These are phyloP conservation scores for Neostethus bicornis DNA, from an alignment of 2,797 vertebrate genomes.

Conservation along the genomic window DNA sequence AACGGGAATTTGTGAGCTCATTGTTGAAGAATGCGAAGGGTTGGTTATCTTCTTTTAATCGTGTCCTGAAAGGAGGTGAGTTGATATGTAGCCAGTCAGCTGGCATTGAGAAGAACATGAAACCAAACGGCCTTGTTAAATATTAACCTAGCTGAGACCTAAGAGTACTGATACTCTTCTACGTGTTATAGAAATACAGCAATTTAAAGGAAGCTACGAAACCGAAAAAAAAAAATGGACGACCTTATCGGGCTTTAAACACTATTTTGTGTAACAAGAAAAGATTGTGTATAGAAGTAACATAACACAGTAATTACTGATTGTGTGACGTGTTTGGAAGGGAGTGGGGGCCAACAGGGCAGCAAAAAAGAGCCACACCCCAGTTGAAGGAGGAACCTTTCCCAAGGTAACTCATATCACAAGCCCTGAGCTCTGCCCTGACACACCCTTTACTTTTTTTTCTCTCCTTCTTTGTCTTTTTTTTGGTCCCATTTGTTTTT, in stretches of 20 bases:
- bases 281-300: constrained; percentile 23
- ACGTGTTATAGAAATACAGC: constrained; percentile 10
- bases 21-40: constrained; percentile 28
- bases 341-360: constrained; percentile 41
- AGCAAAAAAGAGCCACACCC: constrained; percentile 67
- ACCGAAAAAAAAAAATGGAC: constrained; percentile 6
- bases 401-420: constrained; percentile 77
- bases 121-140: constrained; percentile 77
- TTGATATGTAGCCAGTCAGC: constrained; percentile 55
- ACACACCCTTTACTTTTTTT: constrained; percentile 76
- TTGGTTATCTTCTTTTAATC: constrained; percentile 27
- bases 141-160: constrained; percentile 76
- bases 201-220: neutral
- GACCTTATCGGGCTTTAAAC: neutral
- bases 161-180: constrained; percentile 18
- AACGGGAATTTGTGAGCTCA: constrained; percentile 7
- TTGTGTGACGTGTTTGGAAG: constrained; percentile 11
- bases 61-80: constrained; percentile 17
- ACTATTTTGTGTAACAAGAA: constrained; percentile 8
- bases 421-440: constrained; percentile 58
- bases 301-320: constrained; percentile 20
- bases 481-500: constrained; percentile 50
- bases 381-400: constrained; percentile 64
- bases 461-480: constrained; percentile 15
- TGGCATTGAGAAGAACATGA: constrained; percentile 70